Base-by-base conservation (phyloP, 2,113 vertebrate species). In the Clinocottus analis region DNA sequence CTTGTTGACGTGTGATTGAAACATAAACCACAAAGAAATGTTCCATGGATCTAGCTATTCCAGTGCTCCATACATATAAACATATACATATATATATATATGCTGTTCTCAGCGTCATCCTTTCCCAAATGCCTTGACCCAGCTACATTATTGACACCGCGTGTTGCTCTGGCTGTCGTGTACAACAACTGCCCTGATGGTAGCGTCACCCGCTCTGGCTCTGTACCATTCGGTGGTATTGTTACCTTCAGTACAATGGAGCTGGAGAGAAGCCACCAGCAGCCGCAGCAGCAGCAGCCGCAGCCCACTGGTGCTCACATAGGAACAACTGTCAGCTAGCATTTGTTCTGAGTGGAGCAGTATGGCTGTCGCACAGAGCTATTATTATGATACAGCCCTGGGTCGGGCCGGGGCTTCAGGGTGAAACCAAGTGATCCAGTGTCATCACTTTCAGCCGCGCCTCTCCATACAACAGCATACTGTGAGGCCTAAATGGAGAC, bases 281-380 rank as follows among this genome's bases (percentile, higher is more conserved):
- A 75, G 56, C 72, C 77, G 81, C 29, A 31, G 59, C 72, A 76
- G 63, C 73, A 82, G 78, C 78, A 82, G 74, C 62, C 27, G 69
- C 77, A 69, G 33, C 64, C 83, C 76, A 72, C 49, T 59, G 55
- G 78, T 81, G 63, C 75, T 79, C 60, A 80, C 75, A 39, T 78
- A 82, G 77, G 58, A 81, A 73, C 82, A 91, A 88, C 85, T 92
- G 90, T 89, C 87, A 89, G 70, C 73, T 79, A 73, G 72, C 67
- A 83, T 93, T 91, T 85, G 84, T 69, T 82, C 53, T 83, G 88
- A 92, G 90, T 49, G 55, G 59, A 90, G 83, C 85, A 88, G 88
- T 80, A 82, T 89, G 84, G 76, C 75, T 88, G 90, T 91, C 89
- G 89, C 81, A 86, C 69, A 76, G 68, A 75, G 80, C 86, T 90